phyloP scores from a whole-genome alignment of 2,888 invertebrate genomes.

The Cantharis rufa region DNA sequence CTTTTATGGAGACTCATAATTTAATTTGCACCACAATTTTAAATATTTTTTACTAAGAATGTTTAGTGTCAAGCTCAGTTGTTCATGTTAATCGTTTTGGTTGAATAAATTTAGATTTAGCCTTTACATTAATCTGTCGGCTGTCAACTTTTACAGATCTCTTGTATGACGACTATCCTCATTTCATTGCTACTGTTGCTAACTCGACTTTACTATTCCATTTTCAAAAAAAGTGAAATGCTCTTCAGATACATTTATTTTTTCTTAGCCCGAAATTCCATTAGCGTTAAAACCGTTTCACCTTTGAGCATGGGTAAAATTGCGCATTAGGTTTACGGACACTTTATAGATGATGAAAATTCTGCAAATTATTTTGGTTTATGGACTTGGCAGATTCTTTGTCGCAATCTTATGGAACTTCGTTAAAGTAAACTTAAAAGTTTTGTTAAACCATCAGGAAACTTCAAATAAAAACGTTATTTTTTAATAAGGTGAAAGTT shows the following conservation, averaged over 20 bases:
- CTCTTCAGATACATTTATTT: background rate
- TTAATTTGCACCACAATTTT: background rate
- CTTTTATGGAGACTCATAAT: background rate
- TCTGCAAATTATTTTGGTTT: background rate
- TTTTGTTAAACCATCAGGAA: background rate
- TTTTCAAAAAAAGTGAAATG: background rate
- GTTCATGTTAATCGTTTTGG: background rate
- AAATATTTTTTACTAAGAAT: background rate
- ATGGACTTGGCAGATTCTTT: background rate
- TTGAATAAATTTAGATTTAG: background rate
- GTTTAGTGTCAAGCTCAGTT: background rate
- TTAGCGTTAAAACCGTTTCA: background rate
- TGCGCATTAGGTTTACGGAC: background rate
- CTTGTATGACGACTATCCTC: background rate
- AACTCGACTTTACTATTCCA: background rate
- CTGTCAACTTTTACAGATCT: background rate
- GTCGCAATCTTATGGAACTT: background rate
- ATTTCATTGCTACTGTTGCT: background rate
- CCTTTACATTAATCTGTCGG: conserved; percentile 1
- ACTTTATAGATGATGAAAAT: background rate
- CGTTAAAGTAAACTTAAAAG: background rate
- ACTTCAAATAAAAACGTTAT: background rate
- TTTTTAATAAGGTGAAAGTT: background rate
- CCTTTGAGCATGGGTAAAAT: background rate
- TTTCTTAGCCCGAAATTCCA: background rate